Percentiles rank a stretch among this genome's conserved stretches.
Evolutionary conservation across 2,888 invertebrate genomes (phyloP).

Genomic region (Lepidonotus clava): DNA sequence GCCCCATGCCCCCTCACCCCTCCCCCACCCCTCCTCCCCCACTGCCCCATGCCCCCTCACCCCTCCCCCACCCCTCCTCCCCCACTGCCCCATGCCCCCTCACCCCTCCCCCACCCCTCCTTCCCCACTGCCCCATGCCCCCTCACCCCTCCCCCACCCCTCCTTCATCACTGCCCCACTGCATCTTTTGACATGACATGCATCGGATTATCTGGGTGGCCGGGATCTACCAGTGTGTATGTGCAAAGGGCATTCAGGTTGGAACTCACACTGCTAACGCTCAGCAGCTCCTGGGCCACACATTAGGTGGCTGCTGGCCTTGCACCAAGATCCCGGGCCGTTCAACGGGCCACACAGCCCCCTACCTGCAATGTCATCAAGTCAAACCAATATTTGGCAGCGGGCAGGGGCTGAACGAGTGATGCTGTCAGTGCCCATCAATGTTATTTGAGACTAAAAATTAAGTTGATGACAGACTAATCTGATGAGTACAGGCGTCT

Average conservation of each 20-base stretch:
- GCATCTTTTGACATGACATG: background rate
- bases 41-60: no score
- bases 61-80: no score
- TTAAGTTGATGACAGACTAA: conserved; percentile 39
- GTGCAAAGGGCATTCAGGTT: no score
- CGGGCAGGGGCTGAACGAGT: background rate
- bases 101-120: conserved; percentile 3
- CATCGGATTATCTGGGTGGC: no score
- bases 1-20: conserved; percentile 6
- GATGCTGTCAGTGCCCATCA: background rate
- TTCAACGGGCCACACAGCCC: background rate
- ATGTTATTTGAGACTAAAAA: conserved; percentile 37
- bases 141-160: background rate
- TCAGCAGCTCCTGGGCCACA: no score
- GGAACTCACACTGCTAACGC: no score
- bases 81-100: no score
- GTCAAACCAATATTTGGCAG: conserved; percentile 40
- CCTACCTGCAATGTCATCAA: conserved; percentile 19
- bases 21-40: no score
- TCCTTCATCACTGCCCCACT: background rate
- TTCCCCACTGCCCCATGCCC: background rate
- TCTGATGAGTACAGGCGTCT: background rate
- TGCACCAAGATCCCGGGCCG: no score
- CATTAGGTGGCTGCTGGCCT: no score
- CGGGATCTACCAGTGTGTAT: no score